Evolutionary conservation across 2,113 vertebrate species (phyloP).

Genomic region (Ochotona curzoniae): DNA sequence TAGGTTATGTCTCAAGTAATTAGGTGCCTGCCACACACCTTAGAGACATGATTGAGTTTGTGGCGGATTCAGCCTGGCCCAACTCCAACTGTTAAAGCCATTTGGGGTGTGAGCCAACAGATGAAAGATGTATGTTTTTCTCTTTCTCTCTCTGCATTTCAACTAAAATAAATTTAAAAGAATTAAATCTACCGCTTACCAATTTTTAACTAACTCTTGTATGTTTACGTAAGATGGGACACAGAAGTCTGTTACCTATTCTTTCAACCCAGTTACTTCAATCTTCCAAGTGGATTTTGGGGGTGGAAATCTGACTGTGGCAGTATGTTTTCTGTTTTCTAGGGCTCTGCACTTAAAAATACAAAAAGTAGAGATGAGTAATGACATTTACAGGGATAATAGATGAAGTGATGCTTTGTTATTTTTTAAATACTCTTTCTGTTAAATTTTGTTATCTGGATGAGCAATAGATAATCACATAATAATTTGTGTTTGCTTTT

Average conservation of each 20-base stretch:
- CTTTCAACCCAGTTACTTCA: not conserved
- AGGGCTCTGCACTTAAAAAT: not conserved
- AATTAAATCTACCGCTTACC: conserved; percentile 17
- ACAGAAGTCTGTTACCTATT: not conserved
- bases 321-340: not conserved
- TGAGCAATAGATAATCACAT: not conserved
- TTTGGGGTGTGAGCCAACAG: too few relatives aligned
- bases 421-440: not conserved
- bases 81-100: too few relatives aligned
- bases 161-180: too few relatives aligned
- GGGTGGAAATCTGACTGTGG: not conserved
- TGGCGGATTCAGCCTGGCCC: too few relatives aligned
- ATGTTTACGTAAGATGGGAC: not conserved
- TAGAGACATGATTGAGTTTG: too few relatives aligned
- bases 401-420: not conserved
- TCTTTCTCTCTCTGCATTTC: too few relatives aligned
- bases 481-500: conserved; percentile 11
- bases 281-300: not conserved
- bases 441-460: not conserved
- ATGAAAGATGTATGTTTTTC: too few relatives aligned
- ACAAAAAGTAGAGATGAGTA: not conserved
- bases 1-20: too few relatives aligned
- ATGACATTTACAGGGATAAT: not conserved
- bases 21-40: too few relatives aligned
- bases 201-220: conserved; percentile 1